phyloP scores from a whole-genome alignment of 2,113 vertebrate genomes.

The Oxyura jamaicensis region DNA sequence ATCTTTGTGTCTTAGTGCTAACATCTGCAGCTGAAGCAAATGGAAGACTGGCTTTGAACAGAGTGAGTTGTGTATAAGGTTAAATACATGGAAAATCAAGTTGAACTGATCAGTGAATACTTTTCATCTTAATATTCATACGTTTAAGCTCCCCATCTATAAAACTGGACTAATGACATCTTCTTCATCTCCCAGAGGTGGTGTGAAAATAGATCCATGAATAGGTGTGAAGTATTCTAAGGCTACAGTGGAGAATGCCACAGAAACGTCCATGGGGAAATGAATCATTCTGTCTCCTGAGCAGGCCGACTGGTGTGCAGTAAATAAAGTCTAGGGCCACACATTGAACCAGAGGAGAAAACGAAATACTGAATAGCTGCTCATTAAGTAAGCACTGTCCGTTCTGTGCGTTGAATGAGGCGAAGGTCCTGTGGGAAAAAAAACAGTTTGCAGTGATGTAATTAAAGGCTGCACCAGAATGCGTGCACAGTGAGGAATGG shows the following conservation, averaged over 20 bases:
- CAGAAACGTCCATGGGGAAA: background rate
- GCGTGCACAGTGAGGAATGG: background rate
- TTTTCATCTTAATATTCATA: background rate
- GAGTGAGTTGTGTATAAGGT: background rate
- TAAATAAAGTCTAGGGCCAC: conserved; percentile 36
- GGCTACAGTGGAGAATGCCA: background rate
- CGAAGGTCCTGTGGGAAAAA: conserved; percentile 13
- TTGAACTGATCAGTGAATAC: background rate
- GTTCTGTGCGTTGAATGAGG: background rate
- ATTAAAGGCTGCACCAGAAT: conserved; percentile 31
- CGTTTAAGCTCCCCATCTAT: background rate
- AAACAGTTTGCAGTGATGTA: conserved; percentile 42
- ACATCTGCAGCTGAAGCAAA: background rate
- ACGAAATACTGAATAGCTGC: conserved; percentile 30
- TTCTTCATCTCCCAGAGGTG: background rate
- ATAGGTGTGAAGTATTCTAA: background rate
- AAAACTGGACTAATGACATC: background rate
- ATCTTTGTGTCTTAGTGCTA: background rate
- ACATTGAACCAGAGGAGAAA: conserved; percentile 29
- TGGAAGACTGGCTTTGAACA: background rate
- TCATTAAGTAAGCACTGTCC: conserved; percentile 48
- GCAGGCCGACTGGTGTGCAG: background rate
- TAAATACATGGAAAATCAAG: background rate
- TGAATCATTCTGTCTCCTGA: conserved; percentile 33
- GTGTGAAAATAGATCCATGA: background rate